A percentile compares a stretch with the other conserved stretches of the same genome.
Conservation (phyloP, 1,140 invertebrate genomes). For the Papilio polytes region DNA sequence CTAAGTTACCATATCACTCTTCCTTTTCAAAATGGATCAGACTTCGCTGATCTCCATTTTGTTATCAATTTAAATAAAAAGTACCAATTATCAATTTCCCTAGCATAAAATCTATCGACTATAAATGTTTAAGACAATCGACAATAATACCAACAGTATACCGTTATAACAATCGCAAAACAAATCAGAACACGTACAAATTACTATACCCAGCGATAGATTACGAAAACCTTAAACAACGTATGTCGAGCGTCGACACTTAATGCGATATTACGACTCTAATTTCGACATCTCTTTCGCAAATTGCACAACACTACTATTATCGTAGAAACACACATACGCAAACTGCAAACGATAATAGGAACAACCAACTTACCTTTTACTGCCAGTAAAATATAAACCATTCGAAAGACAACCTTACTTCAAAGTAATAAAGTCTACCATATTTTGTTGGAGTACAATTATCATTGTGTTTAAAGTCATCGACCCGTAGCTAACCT, state of each 20-base stretch:
- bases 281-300: constrained; percentile 65
- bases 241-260: constrained; percentile 42
- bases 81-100: background rate
- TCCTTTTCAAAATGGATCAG: no score
- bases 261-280: constrained; percentile 49
- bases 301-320: constrained; percentile 71
- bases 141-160: background rate
- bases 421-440: constrained; percentile 42
- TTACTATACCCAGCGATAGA: constrained; percentile 3
- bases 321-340: constrained; percentile 65
- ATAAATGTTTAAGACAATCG: background rate
- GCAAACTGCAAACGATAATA: constrained; percentile 65
- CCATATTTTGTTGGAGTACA: constrained; percentile 28
- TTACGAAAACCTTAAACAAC: constrained; percentile 42
- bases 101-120: background rate
- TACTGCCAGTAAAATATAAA: constrained; percentile 37
- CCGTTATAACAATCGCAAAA: constrained; percentile 38
- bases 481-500: constrained; percentile 78
- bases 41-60: background rate
- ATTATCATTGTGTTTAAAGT: constrained; percentile 58
- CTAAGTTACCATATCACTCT: background rate
- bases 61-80: no score
- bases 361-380: constrained; percentile 47
- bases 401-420: constrained; percentile 47
- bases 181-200: constrained; percentile 40